Percentiles rank a stretch among this genome's conserved stretches.
phyloP scores from a whole-genome alignment of 2,113 vertebrate genomes.

The Lucifuga dentata region DNA sequence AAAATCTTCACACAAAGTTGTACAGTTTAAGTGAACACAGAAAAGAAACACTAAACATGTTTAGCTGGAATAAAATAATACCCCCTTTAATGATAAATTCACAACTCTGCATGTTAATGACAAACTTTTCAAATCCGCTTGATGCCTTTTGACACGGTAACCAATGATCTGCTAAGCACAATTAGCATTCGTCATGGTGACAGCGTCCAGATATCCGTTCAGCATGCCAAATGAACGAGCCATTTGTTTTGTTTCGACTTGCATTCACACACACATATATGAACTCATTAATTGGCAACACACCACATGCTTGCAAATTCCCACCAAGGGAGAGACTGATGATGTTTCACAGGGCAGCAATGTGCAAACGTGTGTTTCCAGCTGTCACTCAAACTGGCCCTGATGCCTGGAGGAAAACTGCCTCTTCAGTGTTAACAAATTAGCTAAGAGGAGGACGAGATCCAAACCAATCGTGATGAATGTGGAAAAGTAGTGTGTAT shows the following conservation, averaged over 20 bases:
- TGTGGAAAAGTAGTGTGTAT: slow-evolving; percentile 25
- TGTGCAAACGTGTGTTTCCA: slow-evolving; percentile 36
- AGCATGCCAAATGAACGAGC: slow-evolving; percentile 26
- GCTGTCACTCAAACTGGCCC: slow-evolving; percentile 67
- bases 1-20: not conserved
- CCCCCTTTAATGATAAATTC: slow-evolving; percentile 29
- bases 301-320: slow-evolving; percentile 55
- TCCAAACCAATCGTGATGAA: slow-evolving; percentile 5
- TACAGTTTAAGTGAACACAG: not conserved
- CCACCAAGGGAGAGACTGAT: slow-evolving; percentile 57
- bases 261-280: slow-evolving; percentile 47
- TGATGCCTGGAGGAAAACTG: slow-evolving; percentile 58
- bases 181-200: slow-evolving; percentile 71
- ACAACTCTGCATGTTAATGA: slow-evolving; percentile 19
- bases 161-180: slow-evolving; percentile 65
- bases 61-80: not conserved
- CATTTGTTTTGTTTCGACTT: slow-evolving; percentile 67
- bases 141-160: slow-evolving; percentile 74
- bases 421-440: slow-evolving; percentile 65
- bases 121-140: slow-evolving; percentile 56
- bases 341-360: slow-evolving; percentile 34
- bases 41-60: not conserved
- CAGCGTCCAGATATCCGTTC: slow-evolving; percentile 59
- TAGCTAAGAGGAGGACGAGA: slow-evolving; percentile 37
- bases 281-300: slow-evolving; percentile 66